Base-by-base conservation (phyloP, 1,140 invertebrate genomes). In the Arion vulgaris region DNA sequence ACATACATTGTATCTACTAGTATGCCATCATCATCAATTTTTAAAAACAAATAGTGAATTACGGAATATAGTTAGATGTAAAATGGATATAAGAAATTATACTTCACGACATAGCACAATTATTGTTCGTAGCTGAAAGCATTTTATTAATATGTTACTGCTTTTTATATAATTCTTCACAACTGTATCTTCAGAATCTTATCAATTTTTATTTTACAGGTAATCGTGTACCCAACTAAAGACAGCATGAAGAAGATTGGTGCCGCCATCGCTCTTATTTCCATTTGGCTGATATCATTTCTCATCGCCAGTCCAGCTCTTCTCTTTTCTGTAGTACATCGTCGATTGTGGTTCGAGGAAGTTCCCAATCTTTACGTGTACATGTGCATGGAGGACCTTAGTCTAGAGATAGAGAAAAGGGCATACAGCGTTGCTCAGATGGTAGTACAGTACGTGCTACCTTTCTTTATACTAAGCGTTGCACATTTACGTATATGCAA, bases 181-280 rank as follows among this genome's bases (percentile, higher is more conserved):
- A 45, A 7, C 15, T 45, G 5, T 45, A 45, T 15, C 15, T 45
- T 5, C 41, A 45, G 15, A 45, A 45, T 45, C 15, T 5, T 45
- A 5, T 45, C 41, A 45, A 45, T 45, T 45, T 45, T 5, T 15
- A 45, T 45, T 45, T 15, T 32, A 62, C 80, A 85, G 84, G 94
- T 97, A 9, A 97, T 97, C 88, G 95, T 97, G 0, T 96, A 96
- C 90, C 96, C 96, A 49, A 97, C 96, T 0, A 94, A 95, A 78
- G 95, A 95, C 84, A 95, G 94, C 84, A 93, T 96, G 79, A 95
- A 96, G 89, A 94, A 95, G 79, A 93, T 95, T 81, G 95, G 95
- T 11, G 95, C 95, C 0, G 93, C 95, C 5, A 88, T 94, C 15
- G 95, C 95, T n/a, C 93, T 97, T 82, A 92, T 49, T 96, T 96